Base-by-base conservation (phyloP, 30 jellyfish, hydroid and myxozoan species). In the Aurelia aurita complex sp. Pacific region DNA sequence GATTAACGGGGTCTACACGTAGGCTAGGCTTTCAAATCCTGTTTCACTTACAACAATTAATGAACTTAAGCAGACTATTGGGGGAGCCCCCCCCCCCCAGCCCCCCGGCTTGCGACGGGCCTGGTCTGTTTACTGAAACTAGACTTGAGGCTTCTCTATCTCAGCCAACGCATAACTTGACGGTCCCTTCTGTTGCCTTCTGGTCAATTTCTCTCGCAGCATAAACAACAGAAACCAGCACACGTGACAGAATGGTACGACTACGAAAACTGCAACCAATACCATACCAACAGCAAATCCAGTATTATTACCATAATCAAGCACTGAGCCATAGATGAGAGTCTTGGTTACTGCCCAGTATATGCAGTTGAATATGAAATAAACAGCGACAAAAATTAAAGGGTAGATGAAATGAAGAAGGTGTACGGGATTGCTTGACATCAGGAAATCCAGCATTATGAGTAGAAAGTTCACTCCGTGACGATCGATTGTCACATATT, bases 331-430 rank as follows among this genome's bases (percentile, higher is more conserved):
- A 66, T 91, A 84, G n/a, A 91, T 67, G 15, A 68, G 87, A 32
- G 74, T 53, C 52, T 78, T 85, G 19, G 96, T 69, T 19, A 50
- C 2, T 7, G 71, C 83, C 96, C 96, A 91, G 76, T 91, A 86
- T 16, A 85, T 86, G 33, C 77, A 55, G 64, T 85, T 85, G 69
- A 57, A 69, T 2, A 91, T 73, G 81, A 85, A 64, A 63, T 76
- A 91, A 34, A 72, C 42, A 6, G 77, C 83, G 8, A 85, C 4
- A 10, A 85, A 23, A 60, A 76, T 38, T 11, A 87, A 65, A 55
- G 97, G 96, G 59, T 85, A 91, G 3, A 91, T 73, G 69, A 85
- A 85, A 74, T 91, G 97, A 61, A 91, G 82, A 32, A 91, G 69
- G 43, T 85, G 86, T 63, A 70, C 81, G 6, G 97, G 97, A 66